A percentile compares a stretch with the other conserved stretches of the same genome.
Evolutionary conservation across 2,888 invertebrate genomes (phyloP).

Genomic region (Serripes groenlandicus): DNA sequence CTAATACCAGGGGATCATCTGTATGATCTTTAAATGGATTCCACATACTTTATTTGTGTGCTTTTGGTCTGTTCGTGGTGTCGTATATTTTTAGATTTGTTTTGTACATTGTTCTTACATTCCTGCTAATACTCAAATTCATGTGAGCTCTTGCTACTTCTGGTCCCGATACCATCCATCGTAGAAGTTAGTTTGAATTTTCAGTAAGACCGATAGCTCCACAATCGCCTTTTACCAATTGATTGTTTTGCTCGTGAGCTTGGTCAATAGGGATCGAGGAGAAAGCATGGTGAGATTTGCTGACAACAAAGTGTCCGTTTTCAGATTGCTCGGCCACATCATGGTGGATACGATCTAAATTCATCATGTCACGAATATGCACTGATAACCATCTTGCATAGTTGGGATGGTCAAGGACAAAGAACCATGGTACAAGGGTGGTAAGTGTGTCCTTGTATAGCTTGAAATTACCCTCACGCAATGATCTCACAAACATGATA

Average conservation of each 20-base stretch:
- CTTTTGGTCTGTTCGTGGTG: background rate
- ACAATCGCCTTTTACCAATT: slow-evolving; percentile 69
- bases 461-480: slow-evolving; percentile 40
- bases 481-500: slow-evolving; percentile 32
- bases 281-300: slow-evolving; percentile 60
- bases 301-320: slow-evolving; percentile 61
- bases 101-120: too few relatives aligned
- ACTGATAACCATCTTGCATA: slow-evolving; percentile 71
- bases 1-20: background rate
- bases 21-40: slow-evolving; percentile 23
- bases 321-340: slow-evolving; percentile 55
- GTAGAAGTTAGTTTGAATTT: slow-evolving; percentile 51
- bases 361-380: slow-evolving; percentile 66
- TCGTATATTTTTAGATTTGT: too few relatives aligned
- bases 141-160: slow-evolving; percentile 30
- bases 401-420: slow-evolving; percentile 48
- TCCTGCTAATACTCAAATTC: slow-evolving; percentile 31
- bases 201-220: slow-evolving; percentile 67
- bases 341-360: slow-evolving; percentile 55
- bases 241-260: slow-evolving; percentile 72
- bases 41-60: slow-evolving; percentile 4
- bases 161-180: slow-evolving; percentile 73
- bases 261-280: slow-evolving; percentile 51
- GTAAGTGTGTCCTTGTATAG: slow-evolving; percentile 35
- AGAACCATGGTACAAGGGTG: slow-evolving; percentile 33